These are phyloP conservation scores for Oscheius sp. DNA, from an alignment of 2,888 invertebrate genomes.

Conservation along the genomic window DNA sequence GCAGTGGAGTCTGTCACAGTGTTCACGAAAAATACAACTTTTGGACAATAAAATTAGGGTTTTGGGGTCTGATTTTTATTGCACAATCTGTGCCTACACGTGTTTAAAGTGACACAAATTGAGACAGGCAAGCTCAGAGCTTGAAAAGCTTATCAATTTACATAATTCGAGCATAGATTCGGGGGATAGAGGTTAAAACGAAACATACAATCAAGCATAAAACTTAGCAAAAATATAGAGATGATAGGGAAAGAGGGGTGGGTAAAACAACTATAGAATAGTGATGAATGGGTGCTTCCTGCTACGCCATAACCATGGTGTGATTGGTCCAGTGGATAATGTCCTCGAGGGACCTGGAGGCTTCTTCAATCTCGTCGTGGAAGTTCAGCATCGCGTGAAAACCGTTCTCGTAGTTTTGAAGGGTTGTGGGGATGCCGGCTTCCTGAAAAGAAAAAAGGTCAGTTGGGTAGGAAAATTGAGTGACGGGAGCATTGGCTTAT, in stretches of 20 bases:
- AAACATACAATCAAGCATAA: no score
- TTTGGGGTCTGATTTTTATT: background rate
- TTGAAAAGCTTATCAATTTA: no score
- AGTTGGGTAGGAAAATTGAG: no score
- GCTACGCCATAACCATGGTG: background rate
- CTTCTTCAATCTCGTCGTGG: conserved; percentile 55
- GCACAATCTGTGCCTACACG: background rate
- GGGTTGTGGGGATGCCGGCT: conserved; percentile 65
- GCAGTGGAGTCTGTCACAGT: background rate
- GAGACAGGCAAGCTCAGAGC: background rate
- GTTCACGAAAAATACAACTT: background rate
- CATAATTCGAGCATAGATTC: no score
- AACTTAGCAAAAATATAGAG: no score
- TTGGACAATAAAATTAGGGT: background rate
- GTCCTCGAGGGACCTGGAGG: conserved; percentile 43
- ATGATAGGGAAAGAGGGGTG: no score
- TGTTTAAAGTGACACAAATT: background rate
- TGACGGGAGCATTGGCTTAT: no score
- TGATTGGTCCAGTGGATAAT: conserved; percentile 45
- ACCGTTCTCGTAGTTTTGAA: conserved; percentile 57
- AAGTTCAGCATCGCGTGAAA: conserved; percentile 69
- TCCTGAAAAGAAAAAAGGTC: conserved; percentile 35
- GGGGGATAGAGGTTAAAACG: no score
- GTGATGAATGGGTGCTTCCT: no score
- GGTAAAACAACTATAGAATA: no score